These are phyloP conservation scores for Tringa solitaria DNA, from an alignment of 2,113 vertebrate species.

Conservation along the genomic window DNA sequence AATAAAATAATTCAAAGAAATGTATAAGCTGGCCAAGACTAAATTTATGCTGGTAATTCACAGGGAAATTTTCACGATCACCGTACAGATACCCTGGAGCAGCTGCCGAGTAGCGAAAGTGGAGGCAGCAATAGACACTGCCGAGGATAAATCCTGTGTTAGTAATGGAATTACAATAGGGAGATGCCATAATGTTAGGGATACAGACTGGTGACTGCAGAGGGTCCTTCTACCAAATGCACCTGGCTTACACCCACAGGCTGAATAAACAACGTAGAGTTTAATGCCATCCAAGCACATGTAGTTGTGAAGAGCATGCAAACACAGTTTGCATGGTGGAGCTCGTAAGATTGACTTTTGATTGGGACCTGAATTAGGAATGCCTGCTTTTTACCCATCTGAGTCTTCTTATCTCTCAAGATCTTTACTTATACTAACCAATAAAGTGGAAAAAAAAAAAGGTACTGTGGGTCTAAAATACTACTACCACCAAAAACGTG, in stretches of 20 bases:
- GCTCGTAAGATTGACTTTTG: background rate
- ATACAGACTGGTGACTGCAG: background rate
- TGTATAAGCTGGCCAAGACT: background rate
- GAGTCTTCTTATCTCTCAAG: background rate
- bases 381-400: background rate
- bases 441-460: background rate
- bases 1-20: conserved; percentile 23
- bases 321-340: background rate
- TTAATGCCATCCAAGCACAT: background rate
- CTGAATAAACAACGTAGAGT: background rate
- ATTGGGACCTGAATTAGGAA: background rate
- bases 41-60: background rate
- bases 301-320: background rate
- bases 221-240: background rate
- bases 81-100: background rate
- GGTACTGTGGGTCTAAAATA: background rate
- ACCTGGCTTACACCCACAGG: background rate
- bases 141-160: background rate
- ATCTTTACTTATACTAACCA: background rate
- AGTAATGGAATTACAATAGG: background rate
- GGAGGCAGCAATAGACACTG: background rate
- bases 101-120: background rate
- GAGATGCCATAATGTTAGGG: background rate
- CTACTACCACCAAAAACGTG: background rate
- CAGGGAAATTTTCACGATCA: background rate